These are phyloP conservation scores for Diogma glabrata DNA, from an alignment of 2,888 invertebrate genomes.

Conservation along the genomic window DNA sequence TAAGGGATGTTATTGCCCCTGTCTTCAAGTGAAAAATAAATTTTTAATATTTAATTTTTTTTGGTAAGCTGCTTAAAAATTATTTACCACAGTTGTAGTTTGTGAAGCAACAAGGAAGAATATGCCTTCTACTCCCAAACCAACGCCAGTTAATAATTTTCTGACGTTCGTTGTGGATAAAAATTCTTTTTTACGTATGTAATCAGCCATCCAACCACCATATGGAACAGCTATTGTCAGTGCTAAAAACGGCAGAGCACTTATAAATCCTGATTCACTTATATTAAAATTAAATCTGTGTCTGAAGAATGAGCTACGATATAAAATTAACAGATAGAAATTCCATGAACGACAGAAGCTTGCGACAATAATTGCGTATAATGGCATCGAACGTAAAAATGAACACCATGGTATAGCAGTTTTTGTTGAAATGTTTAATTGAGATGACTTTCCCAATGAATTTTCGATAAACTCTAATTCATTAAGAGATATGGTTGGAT, in stretches of 20 bases:
- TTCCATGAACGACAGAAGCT: conserved; percentile 99
- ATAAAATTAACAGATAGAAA: conserved; percentile 91
- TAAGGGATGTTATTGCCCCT: conserved; percentile 75
- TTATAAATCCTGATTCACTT: conserved; percentile 82
- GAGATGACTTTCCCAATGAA: conserved; percentile 61
- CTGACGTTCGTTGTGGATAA: conserved; percentile 90
- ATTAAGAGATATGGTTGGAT: conserved; percentile 84
- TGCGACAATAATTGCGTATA: conserved; percentile 97
- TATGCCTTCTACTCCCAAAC: conserved; percentile 95
- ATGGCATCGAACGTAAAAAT: conserved; percentile 91
- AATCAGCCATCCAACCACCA: conserved; percentile 94
- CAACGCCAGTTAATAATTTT: conserved; percentile 98
- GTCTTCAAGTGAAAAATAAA: conserved; percentile 34
- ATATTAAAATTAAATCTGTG: conserved; percentile 81
- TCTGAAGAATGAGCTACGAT: conserved; percentile 89
- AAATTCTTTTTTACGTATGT: conserved; percentile 77
- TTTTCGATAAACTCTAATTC: conserved; percentile 93
- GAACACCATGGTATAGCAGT: conserved; percentile 83
- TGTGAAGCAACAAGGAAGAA: conserved; percentile 94
- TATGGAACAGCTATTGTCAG: conserved; percentile 97
- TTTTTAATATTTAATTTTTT: neutral
- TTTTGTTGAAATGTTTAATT: conserved; percentile 62
- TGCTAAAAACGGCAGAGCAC: conserved; percentile 91
- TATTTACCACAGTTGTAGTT: conserved; percentile 60
- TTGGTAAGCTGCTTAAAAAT: neutral